Conservation (phyloP, 2,113 vertebrate genomes). For the Microtus ochrogaster region DNA sequence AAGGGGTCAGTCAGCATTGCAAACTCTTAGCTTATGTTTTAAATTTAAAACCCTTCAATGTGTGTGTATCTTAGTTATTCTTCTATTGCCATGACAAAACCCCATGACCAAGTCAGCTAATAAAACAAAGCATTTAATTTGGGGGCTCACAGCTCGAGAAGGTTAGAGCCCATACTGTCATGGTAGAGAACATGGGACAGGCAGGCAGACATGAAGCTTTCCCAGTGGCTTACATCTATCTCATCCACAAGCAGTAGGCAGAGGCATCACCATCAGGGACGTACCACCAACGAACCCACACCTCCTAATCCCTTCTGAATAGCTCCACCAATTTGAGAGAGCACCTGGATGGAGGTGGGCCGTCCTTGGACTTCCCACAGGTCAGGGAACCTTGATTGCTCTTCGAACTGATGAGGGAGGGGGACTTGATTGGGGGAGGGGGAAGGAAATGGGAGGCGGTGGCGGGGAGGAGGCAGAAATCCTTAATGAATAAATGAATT, state of each 20-base stretch:
- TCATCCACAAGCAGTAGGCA: not conserved
- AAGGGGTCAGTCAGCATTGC: rapidly evolving
- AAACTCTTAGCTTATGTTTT: not conserved
- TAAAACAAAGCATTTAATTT: not conserved
- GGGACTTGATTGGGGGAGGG: no score
- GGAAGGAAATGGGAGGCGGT: no score
- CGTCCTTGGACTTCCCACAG: no score
- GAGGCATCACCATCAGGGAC: not conserved
- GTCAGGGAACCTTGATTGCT: no score
- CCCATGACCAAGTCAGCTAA: not conserved
- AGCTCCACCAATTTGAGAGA: not conserved
- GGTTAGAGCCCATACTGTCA: not conserved
- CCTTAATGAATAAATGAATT: no score
- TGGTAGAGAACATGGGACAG: not conserved
- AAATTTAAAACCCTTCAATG: not conserved
- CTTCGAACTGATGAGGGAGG: no score
- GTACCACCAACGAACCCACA: not conserved
- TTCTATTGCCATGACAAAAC: not conserved
- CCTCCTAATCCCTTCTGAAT: not conserved
- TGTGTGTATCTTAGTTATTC: not conserved
- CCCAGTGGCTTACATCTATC: not conserved
- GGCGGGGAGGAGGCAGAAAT: no score
- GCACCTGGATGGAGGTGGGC: no score
- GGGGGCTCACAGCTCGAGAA: not conserved
- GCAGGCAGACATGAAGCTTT: not conserved